Evolutionary conservation across 2,113 vertebrate genomes (phyloP), one percentile per base, ranked within the genome.

Genomic region (Cephalopholis sonnerati): DNA sequence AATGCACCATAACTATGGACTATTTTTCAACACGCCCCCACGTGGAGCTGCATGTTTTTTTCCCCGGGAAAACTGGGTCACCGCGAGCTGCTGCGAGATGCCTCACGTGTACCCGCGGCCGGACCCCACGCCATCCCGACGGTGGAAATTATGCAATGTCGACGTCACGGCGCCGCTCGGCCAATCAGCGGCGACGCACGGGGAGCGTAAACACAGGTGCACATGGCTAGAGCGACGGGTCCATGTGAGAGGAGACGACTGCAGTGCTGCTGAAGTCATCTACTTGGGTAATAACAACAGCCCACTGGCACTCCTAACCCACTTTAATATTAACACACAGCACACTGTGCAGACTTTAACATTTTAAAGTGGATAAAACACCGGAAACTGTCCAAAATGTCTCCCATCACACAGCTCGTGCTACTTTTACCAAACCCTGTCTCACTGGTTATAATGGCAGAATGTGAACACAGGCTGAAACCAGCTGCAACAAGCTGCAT

Each of bases 141-240:
- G 76, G 72, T 81, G 48, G 48, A 48, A 89, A 95, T 97, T 97
- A 96, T 97, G 96, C 94, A 97, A 97, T 84, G 44, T 0, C 9
- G 0, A 90, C 97, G 96, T 97, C 97, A 97, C 74, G 0, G 77
- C 64, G n/a, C 72, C n/a, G 59, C 84, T 81, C 87, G 75, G 77
- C 97, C 97, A 98, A 97, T 97, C 85, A 90, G 93, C 50, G 82
- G 53, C 77, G 92, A 94, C 94, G 95, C 91, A 94, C 72, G 86
- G 80, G 79, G 70, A 95, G 95, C 96, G 96, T 97, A 97, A 96
- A 98, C 96, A 97, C 93, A 95, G 89, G 86, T 48, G 96, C 97
- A 97, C 97, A 96, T 97, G 97, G 96, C 96, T 93, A 93, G 93
- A 80, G 90, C 87, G 90, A 84, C 61, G 70, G 29, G 93, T 94